Percentiles rank a stretch among this genome's conserved stretches.
These are phyloP conservation scores for Prolemur simus DNA, from an alignment of 2,113 vertebrate species.

Conservation along the genomic window DNA sequence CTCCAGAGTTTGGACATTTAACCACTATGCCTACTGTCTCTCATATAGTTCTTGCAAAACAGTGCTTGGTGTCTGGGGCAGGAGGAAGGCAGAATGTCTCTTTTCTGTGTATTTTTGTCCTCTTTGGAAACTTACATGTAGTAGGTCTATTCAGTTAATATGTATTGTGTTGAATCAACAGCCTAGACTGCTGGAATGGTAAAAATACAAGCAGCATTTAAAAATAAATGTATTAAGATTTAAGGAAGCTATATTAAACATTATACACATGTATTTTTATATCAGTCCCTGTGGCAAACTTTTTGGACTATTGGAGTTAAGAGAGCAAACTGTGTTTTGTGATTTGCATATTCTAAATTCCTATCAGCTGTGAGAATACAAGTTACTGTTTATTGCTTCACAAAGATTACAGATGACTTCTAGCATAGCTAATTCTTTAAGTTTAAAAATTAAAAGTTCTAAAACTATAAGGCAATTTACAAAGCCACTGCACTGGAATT, in stretches of 20 bases:
- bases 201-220: not conserved
- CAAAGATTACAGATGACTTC: not conserved
- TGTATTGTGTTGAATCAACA: not conserved
- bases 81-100: not conserved
- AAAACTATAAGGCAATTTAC: not conserved
- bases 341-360: not conserved
- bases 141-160: not conserved
- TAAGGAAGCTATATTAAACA: not conserved
- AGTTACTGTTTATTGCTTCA: conserved; percentile 24
- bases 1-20: not conserved
- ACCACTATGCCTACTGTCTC: not conserved
- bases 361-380: not conserved
- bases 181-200: not conserved
- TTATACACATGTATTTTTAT: not conserved
- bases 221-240: conserved; percentile 28
- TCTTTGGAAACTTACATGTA: not conserved
- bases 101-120: not conserved
- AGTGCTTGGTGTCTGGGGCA: not conserved
- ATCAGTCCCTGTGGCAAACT: not conserved
- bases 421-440: not conserved
- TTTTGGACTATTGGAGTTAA: not conserved
- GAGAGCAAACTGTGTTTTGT: conserved; percentile 23
- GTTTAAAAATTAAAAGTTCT: conserved; percentile 18
- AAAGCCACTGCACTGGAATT: not conserved
- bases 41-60: not conserved